These are phyloP conservation scores for Aphrocallistes beatrix DNA, from an alignment of 37 sponge, comb jelly and placozoan species.

Conservation along the genomic window DNA sequence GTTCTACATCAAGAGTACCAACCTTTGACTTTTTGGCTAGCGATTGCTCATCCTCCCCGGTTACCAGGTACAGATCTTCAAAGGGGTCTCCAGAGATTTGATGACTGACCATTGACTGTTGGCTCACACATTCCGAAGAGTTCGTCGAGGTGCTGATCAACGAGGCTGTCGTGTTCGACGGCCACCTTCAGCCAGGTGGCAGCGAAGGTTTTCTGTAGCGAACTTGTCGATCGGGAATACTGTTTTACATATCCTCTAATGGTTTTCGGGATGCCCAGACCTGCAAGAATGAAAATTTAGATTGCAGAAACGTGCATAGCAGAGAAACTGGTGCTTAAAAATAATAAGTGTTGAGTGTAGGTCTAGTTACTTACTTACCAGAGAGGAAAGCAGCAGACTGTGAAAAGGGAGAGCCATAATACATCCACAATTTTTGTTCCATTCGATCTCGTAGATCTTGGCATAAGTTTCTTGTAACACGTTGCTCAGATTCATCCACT, in stretches of 20 bases:
- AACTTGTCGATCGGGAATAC: background rate
- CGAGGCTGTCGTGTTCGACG: background rate
- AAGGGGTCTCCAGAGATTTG: constrained; percentile 8
- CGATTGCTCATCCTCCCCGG: background rate
- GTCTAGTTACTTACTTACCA: background rate
- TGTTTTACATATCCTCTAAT: constrained; percentile 9
- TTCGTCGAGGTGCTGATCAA: background rate
- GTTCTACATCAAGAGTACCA: background rate
- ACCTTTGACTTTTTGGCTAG: background rate
- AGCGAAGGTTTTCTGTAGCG: background rate
- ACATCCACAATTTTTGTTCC: background rate
- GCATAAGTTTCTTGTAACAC: constrained; percentile 4
- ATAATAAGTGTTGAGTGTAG: background rate
- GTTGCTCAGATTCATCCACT: constrained; percentile 9
- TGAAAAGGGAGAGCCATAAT: constrained; percentile 3
- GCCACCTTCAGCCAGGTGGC: background rate
- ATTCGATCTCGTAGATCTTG: background rate
- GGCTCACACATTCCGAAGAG: background rate
- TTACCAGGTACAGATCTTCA: constrained; percentile 11
- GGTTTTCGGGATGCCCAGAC: background rate
- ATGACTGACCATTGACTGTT: background rate
- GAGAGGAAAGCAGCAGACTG: constrained; percentile 19
- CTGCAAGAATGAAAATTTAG: background rate
- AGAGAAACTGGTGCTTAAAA: too few relatives aligned
- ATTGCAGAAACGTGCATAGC: background rate